phyloP scores from a whole-genome alignment of 1,140 invertebrate genomes.

The Achroia grisella region DNA sequence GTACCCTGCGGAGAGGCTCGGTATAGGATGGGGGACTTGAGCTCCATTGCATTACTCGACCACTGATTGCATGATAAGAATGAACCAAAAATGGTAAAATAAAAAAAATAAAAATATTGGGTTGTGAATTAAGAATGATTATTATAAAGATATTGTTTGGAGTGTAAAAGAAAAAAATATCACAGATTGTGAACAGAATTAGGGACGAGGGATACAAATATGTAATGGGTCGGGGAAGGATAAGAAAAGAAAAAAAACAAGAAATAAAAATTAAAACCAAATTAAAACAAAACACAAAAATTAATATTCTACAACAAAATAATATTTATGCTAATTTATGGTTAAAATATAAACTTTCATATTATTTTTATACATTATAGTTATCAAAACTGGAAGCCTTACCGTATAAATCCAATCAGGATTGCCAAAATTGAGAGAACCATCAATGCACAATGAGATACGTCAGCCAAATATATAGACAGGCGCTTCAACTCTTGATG shows the following conservation, averaged over 20 bases:
- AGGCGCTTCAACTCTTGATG: constrained; percentile 85
- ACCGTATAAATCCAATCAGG: constrained; percentile 91
- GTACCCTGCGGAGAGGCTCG: constrained; percentile 81
- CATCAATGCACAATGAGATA: constrained; percentile 91
- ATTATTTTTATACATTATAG: constrained; percentile 2
- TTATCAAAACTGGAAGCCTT: constrained; percentile 26
- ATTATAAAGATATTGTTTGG: no score
- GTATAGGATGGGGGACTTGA: constrained; percentile 65
- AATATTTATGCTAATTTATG: background rate
- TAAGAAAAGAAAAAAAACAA: constrained; percentile 15
- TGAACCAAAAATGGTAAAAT: constrained; percentile 54
- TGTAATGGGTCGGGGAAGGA: constrained; percentile 11
- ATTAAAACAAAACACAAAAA: constrained; percentile 13
- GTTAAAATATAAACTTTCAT: no score
- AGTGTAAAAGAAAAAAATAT: no score
- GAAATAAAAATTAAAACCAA: constrained; percentile 13
- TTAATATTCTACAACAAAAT: constrained; percentile 6
- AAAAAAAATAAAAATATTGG: constrained; percentile 10
- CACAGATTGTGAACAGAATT: background rate
- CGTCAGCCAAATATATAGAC: constrained; percentile 92
- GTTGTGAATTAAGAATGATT: constrained; percentile 1
- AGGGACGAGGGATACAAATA: background rate
- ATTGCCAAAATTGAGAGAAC: constrained; percentile 90
- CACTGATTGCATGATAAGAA: constrained; percentile 41
- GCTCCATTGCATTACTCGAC: constrained; percentile 70